Conservation (phyloP, 2,797 vertebrate species). For the Gymnocypris eckloni region DNA sequence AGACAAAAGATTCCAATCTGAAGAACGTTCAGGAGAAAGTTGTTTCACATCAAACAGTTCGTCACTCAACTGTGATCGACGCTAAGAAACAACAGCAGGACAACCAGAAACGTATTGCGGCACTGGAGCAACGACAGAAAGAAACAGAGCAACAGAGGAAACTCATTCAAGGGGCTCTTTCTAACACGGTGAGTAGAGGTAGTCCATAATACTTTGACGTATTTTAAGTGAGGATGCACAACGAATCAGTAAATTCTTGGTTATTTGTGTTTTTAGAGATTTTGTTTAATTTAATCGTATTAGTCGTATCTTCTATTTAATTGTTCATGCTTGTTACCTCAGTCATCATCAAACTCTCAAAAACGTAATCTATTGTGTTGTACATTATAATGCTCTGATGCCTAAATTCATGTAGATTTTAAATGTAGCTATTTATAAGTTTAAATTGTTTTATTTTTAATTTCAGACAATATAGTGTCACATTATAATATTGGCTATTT, state of each 20-base stretch:
- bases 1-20: background rate
- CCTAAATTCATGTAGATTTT: background rate
- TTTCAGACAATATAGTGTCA: background rate
- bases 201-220: background rate
- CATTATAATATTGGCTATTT: background rate
- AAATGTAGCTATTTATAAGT: background rate
- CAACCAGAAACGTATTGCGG: slow-evolving; percentile 89
- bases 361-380: background rate
- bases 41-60: background rate
- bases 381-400: background rate
- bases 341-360: background rate
- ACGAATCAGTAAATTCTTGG: background rate
- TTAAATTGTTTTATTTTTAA: background rate
- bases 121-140: slow-evolving; percentile 83
- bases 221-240: background rate
- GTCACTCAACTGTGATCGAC: background rate
- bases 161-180: slow-evolving; percentile 88
- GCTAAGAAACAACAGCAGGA: slow-evolving; percentile 79
- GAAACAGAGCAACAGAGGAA: slow-evolving; percentile 84
- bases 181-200: slow-evolving; percentile 81
- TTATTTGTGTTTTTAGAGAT: background rate
- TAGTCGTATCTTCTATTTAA: background rate
- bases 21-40: slow-evolving; percentile 9
- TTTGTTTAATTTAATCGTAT: background rate
- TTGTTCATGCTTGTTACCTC: background rate